Percentiles rank a stretch among this genome's conserved stretches.
Evolutionary conservation across 2,113 vertebrate species (phyloP).

Genomic region (Sceloporus tristichus): DNA sequence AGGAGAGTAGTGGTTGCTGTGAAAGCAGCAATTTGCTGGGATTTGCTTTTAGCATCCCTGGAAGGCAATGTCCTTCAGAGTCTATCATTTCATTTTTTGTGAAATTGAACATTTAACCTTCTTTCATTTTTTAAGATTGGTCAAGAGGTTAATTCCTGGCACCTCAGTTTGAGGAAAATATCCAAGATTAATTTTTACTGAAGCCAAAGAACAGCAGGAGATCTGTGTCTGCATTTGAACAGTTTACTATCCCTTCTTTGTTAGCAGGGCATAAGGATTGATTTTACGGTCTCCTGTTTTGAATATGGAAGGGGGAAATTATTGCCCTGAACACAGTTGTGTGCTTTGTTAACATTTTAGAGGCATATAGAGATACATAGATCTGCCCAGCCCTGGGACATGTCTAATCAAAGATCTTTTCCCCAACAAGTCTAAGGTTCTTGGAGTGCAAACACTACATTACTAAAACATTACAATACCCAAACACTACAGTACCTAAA

Average conservation of each 20-base stretch:
- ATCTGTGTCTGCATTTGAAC: not conserved
- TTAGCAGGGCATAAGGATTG: not conserved
- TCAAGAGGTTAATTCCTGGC: conserved; percentile 34
- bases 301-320: not conserved
- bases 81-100: conserved; percentile 39
- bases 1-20: conserved; percentile 8
- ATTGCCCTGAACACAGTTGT: not conserved
- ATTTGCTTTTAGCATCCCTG: conserved; percentile 48
- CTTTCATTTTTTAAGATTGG: conserved; percentile 51
- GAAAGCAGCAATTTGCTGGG: not conserved
- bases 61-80: conserved; percentile 60
- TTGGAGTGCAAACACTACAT: not conserved
- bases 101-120: conserved; percentile 57
- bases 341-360: not conserved
- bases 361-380: not conserved
- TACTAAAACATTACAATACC: not conserved
- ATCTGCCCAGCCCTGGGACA: not conserved
- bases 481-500: not conserved
- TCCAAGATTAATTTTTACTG: conserved; percentile 46
- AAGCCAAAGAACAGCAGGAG: conserved; percentile 61
- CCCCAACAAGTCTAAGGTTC: not conserved
- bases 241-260: not conserved
- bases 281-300: not conserved
- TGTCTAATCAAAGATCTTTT: not conserved
- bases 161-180: conserved; percentile 49